Evolutionary conservation across 2,888 invertebrate species (phyloP).

Genomic region (Siphonodentalium dalli): DNA sequence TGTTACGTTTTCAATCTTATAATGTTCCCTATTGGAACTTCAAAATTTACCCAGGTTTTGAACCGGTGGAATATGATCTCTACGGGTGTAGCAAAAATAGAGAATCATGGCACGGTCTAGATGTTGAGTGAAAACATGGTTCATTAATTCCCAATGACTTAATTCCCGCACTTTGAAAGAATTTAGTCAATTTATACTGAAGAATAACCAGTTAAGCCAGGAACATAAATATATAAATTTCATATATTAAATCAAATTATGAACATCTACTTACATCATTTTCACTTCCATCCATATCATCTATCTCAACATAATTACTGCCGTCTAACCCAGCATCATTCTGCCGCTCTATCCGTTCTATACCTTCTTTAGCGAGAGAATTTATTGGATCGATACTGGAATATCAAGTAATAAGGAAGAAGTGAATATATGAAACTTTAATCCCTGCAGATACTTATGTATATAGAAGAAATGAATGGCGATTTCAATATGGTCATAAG

Average conservation of each 20-base stretch:
- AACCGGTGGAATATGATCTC: no score
- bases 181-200: background rate
- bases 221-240: background rate
- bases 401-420: background rate
- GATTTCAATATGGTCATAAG: no score
- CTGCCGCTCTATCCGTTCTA: slow-evolving; percentile 71
- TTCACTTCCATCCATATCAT: slow-evolving; percentile 62
- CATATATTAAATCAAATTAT: background rate
- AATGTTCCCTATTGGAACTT: no score
- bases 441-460: background rate
- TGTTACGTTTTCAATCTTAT: no score
- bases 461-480: background rate
- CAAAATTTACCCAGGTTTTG: no score
- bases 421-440: background rate
- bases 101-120: no score
- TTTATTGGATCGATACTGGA: slow-evolving; percentile 73
- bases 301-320: slow-evolving; percentile 48
- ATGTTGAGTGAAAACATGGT: no score
- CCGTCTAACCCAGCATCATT: slow-evolving; percentile 35
- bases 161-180: background rate
- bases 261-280: slow-evolving; percentile 48
- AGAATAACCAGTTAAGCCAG: background rate
- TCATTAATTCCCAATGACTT: no score
- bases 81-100: no score
- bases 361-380: slow-evolving; percentile 73